phyloP scores from a whole-genome alignment of 2,113 vertebrate species.

The Hemiprocne comata region DNA sequence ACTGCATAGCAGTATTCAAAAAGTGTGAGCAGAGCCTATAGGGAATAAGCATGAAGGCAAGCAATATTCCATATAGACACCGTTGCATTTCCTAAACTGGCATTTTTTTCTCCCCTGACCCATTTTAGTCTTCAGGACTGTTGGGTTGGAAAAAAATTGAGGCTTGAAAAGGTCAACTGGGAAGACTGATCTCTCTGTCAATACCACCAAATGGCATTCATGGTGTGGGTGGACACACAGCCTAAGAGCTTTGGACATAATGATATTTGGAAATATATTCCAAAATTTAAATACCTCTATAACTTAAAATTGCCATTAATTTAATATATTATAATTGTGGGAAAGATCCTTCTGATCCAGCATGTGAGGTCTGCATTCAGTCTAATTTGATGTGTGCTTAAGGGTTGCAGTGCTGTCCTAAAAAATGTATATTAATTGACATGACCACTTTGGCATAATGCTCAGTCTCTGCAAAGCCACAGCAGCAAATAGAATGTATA shows the following conservation, averaged over 20 bases:
- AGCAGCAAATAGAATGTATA: conserved; percentile 58
- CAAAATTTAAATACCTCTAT: not conserved
- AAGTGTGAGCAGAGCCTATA: not conserved
- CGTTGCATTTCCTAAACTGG: not conserved
- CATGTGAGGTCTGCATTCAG: not conserved
- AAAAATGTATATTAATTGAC: conserved; percentile 41
- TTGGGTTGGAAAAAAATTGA: not conserved
- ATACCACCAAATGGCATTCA: not conserved
- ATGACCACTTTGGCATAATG: conserved; percentile 30
- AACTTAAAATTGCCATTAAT: conserved; percentile 42
- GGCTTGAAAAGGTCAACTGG: not conserved
- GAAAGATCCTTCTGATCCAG: conserved; percentile 8
- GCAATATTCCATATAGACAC: not conserved
- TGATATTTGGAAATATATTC: conserved; percentile 20
- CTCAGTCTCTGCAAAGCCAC: conserved; percentile 52
- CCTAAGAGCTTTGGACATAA: not conserved
- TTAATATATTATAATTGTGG: not conserved
- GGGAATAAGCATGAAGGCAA: not conserved
- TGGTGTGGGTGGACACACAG: not conserved
- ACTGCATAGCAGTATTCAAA: not conserved
- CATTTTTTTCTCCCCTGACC: not conserved
- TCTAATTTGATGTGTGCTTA: not conserved
- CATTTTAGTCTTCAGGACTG: not conserved
- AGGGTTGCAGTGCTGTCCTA: not conserved
- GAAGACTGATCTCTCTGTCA: not conserved